phyloP scores from a whole-genome alignment of 1,140 invertebrate genomes.

The Hylaeus anthracinus region DNA sequence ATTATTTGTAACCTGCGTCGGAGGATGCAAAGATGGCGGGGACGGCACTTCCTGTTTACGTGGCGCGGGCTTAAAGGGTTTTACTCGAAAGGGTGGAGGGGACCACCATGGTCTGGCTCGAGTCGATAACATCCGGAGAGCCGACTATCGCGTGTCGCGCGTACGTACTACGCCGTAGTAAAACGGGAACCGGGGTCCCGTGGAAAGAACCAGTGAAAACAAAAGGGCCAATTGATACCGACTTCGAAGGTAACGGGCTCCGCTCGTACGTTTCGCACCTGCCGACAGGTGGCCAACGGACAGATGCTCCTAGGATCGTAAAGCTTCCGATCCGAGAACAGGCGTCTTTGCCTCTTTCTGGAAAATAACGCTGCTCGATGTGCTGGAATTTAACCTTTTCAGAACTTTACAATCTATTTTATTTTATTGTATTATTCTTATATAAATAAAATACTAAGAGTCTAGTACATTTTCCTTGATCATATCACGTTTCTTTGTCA shows the following conservation, averaged over 20 bases:
- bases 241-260: conserved; percentile 51
- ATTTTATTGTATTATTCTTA: too few relatives aligned
- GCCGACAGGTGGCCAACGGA: conserved; percentile 74
- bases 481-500: too few relatives aligned
- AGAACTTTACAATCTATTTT: too few relatives aligned
- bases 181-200: conserved; percentile 66
- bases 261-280: conserved; percentile 68
- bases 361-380: background rate
- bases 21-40: background rate
- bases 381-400: too few relatives aligned
- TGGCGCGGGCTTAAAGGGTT: conserved; percentile 48
- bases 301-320: conserved; percentile 61
- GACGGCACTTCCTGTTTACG: conserved; percentile 58
- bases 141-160: conserved; percentile 54
- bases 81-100: conserved; percentile 15
- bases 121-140: conserved; percentile 54
- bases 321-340: conserved; percentile 16
- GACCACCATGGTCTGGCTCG: conserved; percentile 15
- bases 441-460: too few relatives aligned
- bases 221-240: conserved; percentile 72
- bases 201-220: conserved; percentile 55
- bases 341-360: background rate
- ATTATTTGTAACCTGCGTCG: conserved; percentile 24
- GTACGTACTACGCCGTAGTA: conserved; percentile 65
- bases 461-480: too few relatives aligned